Conservation (phyloP, 2,888 invertebrate species). For the Panzeria rudis region DNA sequence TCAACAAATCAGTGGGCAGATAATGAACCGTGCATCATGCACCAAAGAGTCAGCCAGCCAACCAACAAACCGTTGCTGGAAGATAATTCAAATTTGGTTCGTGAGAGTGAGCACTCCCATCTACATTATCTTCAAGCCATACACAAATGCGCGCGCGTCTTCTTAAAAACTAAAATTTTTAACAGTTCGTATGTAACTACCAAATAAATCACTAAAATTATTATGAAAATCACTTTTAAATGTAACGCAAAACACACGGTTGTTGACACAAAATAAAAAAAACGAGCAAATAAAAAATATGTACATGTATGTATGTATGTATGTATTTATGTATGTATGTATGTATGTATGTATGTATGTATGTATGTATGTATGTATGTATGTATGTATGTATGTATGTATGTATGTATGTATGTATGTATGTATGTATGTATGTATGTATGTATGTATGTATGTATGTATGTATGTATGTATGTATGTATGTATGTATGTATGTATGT, state of each 20-base stretch:
- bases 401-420: no score
- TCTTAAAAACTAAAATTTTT: conserved; percentile 5
- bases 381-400: no score
- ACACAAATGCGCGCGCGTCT: conserved; percentile 59
- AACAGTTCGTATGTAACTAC: not conserved
- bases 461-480: no score
- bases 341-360: no score
- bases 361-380: no score
- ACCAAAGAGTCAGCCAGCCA: conserved; percentile 37
- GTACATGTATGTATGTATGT: no score
- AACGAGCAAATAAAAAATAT: not conserved
- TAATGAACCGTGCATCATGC: conserved; percentile 54
- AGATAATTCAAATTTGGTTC: conserved; percentile 30
- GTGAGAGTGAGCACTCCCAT: conserved; percentile 36
- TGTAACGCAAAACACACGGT: conserved; percentile 14
- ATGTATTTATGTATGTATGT: no score
- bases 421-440: no score
- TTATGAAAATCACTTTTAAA: conserved; percentile 5
- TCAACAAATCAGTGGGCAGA: conserved; percentile 67
- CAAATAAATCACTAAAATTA: conserved; percentile 21
- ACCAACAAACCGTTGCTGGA: conserved; percentile 43
- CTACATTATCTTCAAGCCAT: conserved; percentile 28
- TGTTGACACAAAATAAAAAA: not conserved
- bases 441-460: no score
- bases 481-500: no score